Conservation (phyloP, 1,140 invertebrate species). For the Brachystomella parvula region DNA sequence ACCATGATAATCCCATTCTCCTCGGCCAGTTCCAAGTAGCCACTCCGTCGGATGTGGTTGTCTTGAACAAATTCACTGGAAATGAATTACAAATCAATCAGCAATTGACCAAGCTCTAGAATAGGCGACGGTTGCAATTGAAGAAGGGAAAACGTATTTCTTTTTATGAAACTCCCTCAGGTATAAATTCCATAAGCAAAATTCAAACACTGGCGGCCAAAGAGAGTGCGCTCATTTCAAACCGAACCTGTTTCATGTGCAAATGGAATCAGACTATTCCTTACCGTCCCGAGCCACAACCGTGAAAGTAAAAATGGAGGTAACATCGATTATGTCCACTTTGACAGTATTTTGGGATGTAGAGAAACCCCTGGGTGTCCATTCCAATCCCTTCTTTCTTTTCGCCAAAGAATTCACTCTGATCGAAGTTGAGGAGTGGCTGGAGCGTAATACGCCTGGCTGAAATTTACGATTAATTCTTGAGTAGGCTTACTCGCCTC, state of each 20-base stretch:
- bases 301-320: constrained; percentile 33
- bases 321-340: constrained; percentile 9
- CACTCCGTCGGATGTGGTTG: constrained; percentile 23
- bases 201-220: too few species aligned
- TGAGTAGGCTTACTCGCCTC: background rate
- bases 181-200: too few species aligned
- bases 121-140: too few species aligned
- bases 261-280: too few species aligned
- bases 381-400: constrained; percentile 20
- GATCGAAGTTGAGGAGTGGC: constrained; percentile 23
- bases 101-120: too few species aligned
- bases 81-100: too few species aligned
- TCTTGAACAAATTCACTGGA: constrained; percentile 22
- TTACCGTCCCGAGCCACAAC: constrained; percentile 24
- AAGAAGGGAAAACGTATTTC: too few species aligned
- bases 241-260: too few species aligned
- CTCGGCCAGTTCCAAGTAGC: constrained; percentile 30
- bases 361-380: constrained; percentile 29
- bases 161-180: too few species aligned
- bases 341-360: constrained; percentile 22
- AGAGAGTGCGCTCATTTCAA: too few species aligned
- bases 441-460: background rate
- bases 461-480: background rate
- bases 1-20: constrained; percentile 30
- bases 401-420: constrained; percentile 24